phyloP scores from a whole-genome alignment of 2,113 vertebrate genomes.

The Sebastes fasciatus region DNA sequence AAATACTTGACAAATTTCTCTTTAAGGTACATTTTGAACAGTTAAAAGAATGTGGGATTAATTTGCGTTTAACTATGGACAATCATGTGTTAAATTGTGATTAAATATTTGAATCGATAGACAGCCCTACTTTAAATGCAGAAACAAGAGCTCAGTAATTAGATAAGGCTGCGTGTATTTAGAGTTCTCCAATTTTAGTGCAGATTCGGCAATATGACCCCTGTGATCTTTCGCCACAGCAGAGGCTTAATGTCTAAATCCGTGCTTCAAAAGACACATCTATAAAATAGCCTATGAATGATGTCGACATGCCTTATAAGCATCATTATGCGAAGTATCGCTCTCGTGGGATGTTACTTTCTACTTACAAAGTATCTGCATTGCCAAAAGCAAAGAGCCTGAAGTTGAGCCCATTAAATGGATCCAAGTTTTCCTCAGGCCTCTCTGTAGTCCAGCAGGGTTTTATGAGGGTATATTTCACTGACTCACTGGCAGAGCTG shows the following conservation, averaged over 20 bases:
- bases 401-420: slow-evolving; percentile 69
- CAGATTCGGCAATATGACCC: not conserved
- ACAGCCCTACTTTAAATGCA: not conserved
- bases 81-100: too few species aligned
- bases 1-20: too few species aligned
- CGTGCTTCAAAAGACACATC: slow-evolving; percentile 1
- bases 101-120: too few species aligned
- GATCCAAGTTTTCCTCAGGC: slow-evolving; percentile 65
- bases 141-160: not conserved
- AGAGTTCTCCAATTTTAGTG: too few species aligned
- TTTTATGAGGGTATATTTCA: slow-evolving; percentile 75
- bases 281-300: slow-evolving; percentile 21
- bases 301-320: slow-evolving; percentile 15
- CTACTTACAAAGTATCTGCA: slow-evolving; percentile 41
- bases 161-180: too few species aligned
- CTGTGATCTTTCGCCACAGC: not conserved
- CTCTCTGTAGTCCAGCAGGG: slow-evolving; percentile 58
- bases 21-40: too few species aligned
- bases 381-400: slow-evolving; percentile 59
- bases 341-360: slow-evolving; percentile 44
- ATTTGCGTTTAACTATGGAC: too few species aligned
- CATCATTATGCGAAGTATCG: slow-evolving; percentile 8
- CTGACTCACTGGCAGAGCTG: slow-evolving; percentile 81
- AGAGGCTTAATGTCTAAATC: not conserved
- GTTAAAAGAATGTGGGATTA: too few species aligned